Conservation (phyloP, 2,797 vertebrate genomes). For the Pempheris klunzingeri region DNA sequence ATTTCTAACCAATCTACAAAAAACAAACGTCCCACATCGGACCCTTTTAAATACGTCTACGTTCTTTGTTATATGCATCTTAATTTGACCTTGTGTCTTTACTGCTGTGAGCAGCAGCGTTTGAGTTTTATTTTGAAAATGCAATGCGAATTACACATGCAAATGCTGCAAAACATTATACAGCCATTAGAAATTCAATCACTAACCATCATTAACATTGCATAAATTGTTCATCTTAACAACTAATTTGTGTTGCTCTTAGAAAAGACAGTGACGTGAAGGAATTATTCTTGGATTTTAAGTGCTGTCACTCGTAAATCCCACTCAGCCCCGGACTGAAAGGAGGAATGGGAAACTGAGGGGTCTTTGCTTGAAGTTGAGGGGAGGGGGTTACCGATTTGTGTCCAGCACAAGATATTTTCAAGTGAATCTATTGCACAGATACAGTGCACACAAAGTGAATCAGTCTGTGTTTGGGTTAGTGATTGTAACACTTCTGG, state of each 20-base stretch:
- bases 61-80: background rate
- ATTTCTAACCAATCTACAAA: conserved; percentile 19
- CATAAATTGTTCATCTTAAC: conserved; percentile 11
- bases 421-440: background rate
- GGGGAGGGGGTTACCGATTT: too few species aligned
- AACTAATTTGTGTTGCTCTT: conserved; percentile 3
- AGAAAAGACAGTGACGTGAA: conserved; percentile 1
- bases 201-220: background rate
- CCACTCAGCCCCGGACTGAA: background rate
- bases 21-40: conserved; percentile 18
- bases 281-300: background rate
- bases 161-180: conserved; percentile 13
- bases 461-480: too few species aligned
- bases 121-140: background rate
- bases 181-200: conserved; percentile 10
- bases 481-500: background rate
- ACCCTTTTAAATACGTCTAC: background rate
- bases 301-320: conserved; percentile 4
- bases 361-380: too few species aligned
- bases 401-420: background rate
- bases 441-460: too few species aligned
- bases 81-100: background rate
- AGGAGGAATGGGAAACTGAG: background rate
- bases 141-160: conserved; percentile 2
- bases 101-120: background rate